These are phyloP conservation scores for Pteropus rufus DNA, from an alignment of 2,797 vertebrate species.

Conservation along the genomic window DNA sequence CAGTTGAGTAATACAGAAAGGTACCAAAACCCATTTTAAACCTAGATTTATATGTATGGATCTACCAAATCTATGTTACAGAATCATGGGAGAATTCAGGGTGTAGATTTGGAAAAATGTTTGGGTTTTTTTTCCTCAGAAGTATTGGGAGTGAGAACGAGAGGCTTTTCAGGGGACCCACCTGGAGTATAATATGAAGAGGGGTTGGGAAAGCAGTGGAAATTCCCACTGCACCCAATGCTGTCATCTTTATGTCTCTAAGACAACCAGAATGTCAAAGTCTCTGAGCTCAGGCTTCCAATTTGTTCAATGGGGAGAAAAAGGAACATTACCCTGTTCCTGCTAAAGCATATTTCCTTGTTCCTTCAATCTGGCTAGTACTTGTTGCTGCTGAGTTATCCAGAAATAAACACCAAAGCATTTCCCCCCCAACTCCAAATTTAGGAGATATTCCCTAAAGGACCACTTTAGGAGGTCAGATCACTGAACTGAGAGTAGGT, in stretches of 20 bases:
- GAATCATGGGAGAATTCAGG: not conserved
- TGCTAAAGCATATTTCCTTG: not conserved
- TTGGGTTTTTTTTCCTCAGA: not conserved
- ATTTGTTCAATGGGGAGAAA: not conserved
- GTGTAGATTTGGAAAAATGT: not conserved
- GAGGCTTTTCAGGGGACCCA: not conserved
- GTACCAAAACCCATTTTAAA: not conserved
- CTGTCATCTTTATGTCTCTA: not conserved
- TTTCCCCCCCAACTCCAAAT: not conserved
- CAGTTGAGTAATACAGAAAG: conserved; percentile 37
- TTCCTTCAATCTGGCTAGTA: not conserved
- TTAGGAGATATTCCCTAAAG: not conserved
- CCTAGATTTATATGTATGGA: not conserved
- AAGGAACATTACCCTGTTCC: not conserved
- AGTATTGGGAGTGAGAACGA: not conserved
- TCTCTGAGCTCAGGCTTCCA: not conserved
- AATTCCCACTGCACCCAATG: not conserved
- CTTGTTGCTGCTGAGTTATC: conserved; percentile 9
- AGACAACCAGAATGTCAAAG: not conserved
- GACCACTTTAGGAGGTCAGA: not conserved
- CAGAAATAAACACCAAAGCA: not conserved
- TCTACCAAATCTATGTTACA: not conserved
- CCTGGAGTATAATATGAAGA: not conserved
- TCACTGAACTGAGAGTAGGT: not conserved
- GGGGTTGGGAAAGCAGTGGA: not conserved